phyloP scores from a whole-genome alignment of 1,140 invertebrate species.

The Orussus abietinus region DNA sequence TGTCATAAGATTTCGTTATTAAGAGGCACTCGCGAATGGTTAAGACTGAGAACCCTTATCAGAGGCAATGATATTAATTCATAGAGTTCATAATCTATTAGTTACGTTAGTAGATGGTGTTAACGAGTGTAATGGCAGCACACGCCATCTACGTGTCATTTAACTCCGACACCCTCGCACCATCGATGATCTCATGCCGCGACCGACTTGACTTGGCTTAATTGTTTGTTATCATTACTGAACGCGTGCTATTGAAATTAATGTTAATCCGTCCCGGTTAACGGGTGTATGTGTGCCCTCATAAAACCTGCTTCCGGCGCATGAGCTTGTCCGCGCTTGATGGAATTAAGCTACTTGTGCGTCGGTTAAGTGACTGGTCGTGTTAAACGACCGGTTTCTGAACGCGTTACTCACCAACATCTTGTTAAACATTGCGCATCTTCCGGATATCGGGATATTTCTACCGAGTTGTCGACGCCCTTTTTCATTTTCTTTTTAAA shows the following conservation, averaged over 20 bases:
- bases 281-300: slow-evolving; percentile 36
- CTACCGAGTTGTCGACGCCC: not conserved
- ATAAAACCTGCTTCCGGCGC: slow-evolving; percentile 52
- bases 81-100: slow-evolving; percentile 53
- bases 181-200: slow-evolving; percentile 55
- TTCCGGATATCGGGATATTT: too few relatives aligned
- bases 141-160: slow-evolving; percentile 51
- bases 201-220: slow-evolving; percentile 44
- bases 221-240: slow-evolving; percentile 54
- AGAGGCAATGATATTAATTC: slow-evolving; percentile 45
- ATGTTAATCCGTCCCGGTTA: slow-evolving; percentile 50
- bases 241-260: slow-evolving; percentile 54
- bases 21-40: too few relatives aligned
- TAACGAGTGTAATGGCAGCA: slow-evolving; percentile 51
- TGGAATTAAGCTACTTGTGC: slow-evolving; percentile 49
- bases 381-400: not conserved
- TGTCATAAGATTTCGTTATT: too few relatives aligned
- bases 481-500: too few relatives aligned
- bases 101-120: slow-evolving; percentile 46
- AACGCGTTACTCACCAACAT: too few relatives aligned
- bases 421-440: too few relatives aligned
- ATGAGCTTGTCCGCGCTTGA: slow-evolving; percentile 35
- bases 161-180: slow-evolving; percentile 46
- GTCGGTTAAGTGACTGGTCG: not conserved
- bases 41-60: slow-evolving; percentile 33